A percentile compares a stretch with the other conserved stretches of the same genome.
These are phyloP conservation scores for Sebastes iracundus DNA, from an alignment of 2,797 vertebrate species.

Conservation along the genomic window DNA sequence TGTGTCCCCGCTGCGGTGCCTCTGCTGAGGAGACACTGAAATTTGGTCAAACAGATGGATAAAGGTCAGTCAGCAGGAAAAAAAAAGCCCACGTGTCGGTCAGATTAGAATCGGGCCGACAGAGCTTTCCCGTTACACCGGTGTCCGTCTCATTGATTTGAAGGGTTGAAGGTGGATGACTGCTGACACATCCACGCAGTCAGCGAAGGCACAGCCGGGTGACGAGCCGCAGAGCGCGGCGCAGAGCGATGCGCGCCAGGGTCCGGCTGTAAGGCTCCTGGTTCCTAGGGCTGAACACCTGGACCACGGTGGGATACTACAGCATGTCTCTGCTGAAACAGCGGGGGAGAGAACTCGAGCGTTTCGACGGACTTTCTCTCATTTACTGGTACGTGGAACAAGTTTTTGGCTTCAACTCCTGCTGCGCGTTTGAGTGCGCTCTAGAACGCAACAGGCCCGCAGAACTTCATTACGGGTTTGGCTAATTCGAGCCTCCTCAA, in stretches of 20 bases:
- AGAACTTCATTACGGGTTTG: no score
- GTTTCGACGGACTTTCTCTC: slow-evolving; percentile 88
- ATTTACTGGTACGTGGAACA: slow-evolving; percentile 87
- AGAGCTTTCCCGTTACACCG: slow-evolving; percentile 8
- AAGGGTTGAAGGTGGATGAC: slow-evolving; percentile 40
- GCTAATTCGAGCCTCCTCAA: not conserved
- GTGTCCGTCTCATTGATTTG: slow-evolving; percentile 55
- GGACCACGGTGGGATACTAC: slow-evolving; percentile 33
- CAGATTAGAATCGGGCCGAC: slow-evolving; percentile 55
- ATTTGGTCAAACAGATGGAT: slow-evolving; percentile 41
- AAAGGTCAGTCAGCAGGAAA: slow-evolving; percentile 62
- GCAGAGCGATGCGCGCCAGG: slow-evolving; percentile 33
- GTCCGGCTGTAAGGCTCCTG: not conserved
- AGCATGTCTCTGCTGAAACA: slow-evolving; percentile 86
- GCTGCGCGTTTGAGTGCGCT: not conserved
- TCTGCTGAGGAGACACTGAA: not conserved
- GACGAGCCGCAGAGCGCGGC: slow-evolving; percentile 7
- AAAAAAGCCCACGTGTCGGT: slow-evolving; percentile 48
- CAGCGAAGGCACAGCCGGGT: slow-evolving; percentile 37
- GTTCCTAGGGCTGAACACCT: not conserved
- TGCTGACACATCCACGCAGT: slow-evolving; percentile 68
- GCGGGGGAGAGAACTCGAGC: slow-evolving; percentile 84
- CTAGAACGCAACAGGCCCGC: not conserved
- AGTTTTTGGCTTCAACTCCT: not conserved
- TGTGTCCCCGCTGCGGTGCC: not conserved